phyloP scores from a whole-genome alignment of 1,140 invertebrate species.

The Papilio machaon region DNA sequence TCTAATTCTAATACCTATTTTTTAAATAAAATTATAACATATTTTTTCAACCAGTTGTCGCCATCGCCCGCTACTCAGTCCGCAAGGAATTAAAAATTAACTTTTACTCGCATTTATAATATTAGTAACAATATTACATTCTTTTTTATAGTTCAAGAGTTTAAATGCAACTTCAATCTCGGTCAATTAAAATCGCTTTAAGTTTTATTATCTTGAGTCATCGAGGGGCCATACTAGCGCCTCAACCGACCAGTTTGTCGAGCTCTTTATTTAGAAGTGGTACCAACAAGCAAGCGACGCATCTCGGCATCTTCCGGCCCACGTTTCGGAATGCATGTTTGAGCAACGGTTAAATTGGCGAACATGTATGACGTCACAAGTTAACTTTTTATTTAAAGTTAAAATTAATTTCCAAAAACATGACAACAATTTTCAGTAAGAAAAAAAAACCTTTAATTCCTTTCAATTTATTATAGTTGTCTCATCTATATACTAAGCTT shows the following conservation, averaged over 20 bases:
- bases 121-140: too few species aligned
- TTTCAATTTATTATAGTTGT: background rate
- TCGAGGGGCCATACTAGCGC: slow-evolving; percentile 1
- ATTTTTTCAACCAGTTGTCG: too few species aligned
- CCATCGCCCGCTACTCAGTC: too few species aligned
- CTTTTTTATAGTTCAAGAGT: background rate
- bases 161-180: background rate
- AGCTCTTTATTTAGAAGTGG: slow-evolving; percentile 29
- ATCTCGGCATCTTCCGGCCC: slow-evolving; percentile 27
- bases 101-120: too few species aligned
- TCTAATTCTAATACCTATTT: too few species aligned
- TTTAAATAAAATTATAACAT: too few species aligned
- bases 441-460: too few species aligned
- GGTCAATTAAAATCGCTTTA: background rate
- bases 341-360: slow-evolving; percentile 4
- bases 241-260: slow-evolving; percentile 27
- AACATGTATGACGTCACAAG: slow-evolving; percentile 14
- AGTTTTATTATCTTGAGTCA: slow-evolving; percentile 8
- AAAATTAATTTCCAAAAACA: too few species aligned
- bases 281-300: slow-evolving; percentile 19
- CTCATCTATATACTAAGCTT: background rate
- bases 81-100: too few species aligned
- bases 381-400: background rate
- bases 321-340: slow-evolving; percentile 30
- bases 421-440: too few species aligned